A percentile compares a stretch with the other conserved stretches of the same genome.
These are phyloP conservation scores for Hemichromis elongatus DNA, from an alignment of 2,113 vertebrate genomes.

Conservation along the genomic window DNA sequence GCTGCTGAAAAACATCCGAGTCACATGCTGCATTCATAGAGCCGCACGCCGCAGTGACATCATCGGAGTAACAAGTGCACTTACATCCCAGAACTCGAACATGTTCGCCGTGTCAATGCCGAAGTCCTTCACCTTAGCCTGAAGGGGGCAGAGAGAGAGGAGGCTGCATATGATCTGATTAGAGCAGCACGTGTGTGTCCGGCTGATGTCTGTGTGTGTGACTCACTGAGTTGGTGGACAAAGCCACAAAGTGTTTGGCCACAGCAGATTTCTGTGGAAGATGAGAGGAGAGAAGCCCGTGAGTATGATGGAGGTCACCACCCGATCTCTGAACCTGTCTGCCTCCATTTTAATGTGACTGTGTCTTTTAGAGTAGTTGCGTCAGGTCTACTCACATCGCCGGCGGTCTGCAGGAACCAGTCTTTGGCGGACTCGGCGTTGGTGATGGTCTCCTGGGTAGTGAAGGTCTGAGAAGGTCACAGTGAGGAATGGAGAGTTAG, in stretches of 20 bases:
- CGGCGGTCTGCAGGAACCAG: conserved; percentile 85
- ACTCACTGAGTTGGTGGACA: conserved; percentile 96
- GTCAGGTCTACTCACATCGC: conserved; percentile 74
- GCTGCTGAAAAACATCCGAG: not conserved
- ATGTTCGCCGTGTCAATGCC: conserved; percentile 95
- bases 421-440: conserved; percentile 95
- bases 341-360: not conserved
- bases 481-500: not conserved
- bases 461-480: conserved; percentile 83
- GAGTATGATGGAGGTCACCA: not conserved
- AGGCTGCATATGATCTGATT: not conserved
- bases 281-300: not conserved
- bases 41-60: not conserved
- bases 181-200: not conserved
- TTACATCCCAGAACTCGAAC: conserved; percentile 99
- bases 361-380: not conserved
- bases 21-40: not conserved
- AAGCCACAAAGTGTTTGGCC: conserved; percentile 96
- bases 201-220: fast-evolving
- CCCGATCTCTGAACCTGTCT: not conserved
- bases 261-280: conserved; percentile 81
- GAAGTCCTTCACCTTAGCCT: conserved; percentile 95
- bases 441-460: conserved; percentile 98
- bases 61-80: not conserved
- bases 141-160: not conserved